A percentile compares a stretch with the other conserved stretches of the same genome.
These are phyloP conservation scores for Orussus abietinus DNA, from an alignment of 1,140 invertebrate genomes.

Conservation along the genomic window DNA sequence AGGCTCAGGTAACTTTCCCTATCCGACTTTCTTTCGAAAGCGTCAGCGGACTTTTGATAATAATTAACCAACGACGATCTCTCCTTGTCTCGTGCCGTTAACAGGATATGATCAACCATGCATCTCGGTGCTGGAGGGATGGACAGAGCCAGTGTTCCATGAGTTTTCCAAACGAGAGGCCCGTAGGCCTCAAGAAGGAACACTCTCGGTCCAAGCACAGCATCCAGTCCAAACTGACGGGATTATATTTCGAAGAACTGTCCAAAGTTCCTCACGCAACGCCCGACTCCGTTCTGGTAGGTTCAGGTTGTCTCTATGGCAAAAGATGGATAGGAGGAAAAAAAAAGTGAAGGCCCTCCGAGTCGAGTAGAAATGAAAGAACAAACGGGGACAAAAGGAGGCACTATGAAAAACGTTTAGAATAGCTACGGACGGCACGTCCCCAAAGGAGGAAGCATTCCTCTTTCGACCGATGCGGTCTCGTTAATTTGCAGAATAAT, in stretches of 20 bases:
- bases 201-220: conserved; percentile 42
- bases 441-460: no score
- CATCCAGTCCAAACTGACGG: conserved; percentile 48
- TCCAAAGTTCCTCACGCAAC: conserved; percentile 47
- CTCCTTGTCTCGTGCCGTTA: no score
- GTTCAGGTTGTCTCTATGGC: conserved; percentile 4
- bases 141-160: conserved; percentile 28
- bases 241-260: conserved; percentile 50
- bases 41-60: conserved; percentile 8
- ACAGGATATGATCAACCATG: conserved; percentile 47
- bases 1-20: conserved; percentile 45
- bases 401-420: no score
- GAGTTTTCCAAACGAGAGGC: conserved; percentile 30
- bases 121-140: conserved; percentile 37
- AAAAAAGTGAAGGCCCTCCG: no score
- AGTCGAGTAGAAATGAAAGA: no score
- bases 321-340: no score
- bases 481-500: conserved; percentile 59
- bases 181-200: conserved; percentile 40
- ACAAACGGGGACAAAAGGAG: no score
- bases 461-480: no score
- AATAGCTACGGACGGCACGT: no score
- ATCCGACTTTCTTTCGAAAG: no score
- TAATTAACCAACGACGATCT: no score
- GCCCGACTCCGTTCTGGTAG: conserved; percentile 50